These are phyloP conservation scores for Oreotragus oreotragus DNA, from an alignment of 2,113 vertebrate genomes.

Conservation along the genomic window DNA sequence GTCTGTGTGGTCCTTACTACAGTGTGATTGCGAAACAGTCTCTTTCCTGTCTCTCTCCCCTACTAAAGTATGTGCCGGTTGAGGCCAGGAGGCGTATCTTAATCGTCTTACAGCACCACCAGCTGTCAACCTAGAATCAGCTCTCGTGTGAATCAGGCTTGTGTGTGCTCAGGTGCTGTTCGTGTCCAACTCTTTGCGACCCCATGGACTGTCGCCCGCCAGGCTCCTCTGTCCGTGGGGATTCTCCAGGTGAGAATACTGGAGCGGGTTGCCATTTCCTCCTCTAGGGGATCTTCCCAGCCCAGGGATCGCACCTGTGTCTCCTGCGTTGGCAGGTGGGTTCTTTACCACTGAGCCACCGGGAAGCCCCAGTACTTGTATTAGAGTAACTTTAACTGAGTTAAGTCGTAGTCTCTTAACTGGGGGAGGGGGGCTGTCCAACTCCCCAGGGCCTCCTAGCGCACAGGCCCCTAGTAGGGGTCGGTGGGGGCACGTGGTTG, in stretches of 20 bases:
- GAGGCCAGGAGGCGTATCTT: neutral
- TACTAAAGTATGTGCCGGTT: neutral
- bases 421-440: neutral
- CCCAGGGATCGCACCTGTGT: neutral
- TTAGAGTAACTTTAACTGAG: neutral
- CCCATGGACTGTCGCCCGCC: neutral
- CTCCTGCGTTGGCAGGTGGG: neutral
- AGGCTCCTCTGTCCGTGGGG: neutral
- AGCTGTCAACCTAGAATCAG: neutral
- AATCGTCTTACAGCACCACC: neutral
- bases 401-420: neutral
- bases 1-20: neutral
- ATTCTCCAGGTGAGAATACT: neutral
- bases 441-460: neutral
- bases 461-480: neutral
- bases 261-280: neutral
- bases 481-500: neutral
- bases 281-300: neutral
- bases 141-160: neutral
- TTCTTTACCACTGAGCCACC: neutral
- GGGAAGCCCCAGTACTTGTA: neutral
- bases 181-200: rapidly evolving
- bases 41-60: neutral
- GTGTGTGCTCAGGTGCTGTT: neutral
- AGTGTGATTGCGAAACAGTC: neutral